Conservation (phyloP, 1,140 invertebrate species). For the Archivesica marissinica region DNA sequence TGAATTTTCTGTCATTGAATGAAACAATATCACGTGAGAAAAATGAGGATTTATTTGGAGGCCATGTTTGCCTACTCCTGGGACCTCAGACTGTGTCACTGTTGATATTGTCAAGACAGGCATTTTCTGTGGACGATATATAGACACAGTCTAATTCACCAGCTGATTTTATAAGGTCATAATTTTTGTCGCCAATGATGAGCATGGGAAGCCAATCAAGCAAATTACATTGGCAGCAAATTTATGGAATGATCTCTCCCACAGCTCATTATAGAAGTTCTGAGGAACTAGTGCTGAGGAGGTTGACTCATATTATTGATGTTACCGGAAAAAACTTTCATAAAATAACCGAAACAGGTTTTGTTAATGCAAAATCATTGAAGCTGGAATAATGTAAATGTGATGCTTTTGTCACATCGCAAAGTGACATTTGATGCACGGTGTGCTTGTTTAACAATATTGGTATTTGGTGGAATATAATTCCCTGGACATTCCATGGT, state of each 20-base stretch:
- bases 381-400: too few species aligned
- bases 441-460: background rate
- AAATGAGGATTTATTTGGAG: constrained; percentile 34
- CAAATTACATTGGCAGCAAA: background rate
- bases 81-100: constrained; percentile 19
- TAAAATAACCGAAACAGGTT: too few species aligned
- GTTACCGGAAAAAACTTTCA: too few species aligned
- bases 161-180: constrained; percentile 4
- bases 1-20: constrained; percentile 12
- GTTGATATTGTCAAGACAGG: background rate
- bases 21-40: background rate
- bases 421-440: too few species aligned
- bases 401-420: too few species aligned
- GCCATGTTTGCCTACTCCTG: constrained; percentile 23
- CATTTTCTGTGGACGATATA: constrained; percentile 4
- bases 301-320: too few species aligned
- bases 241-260: background rate
- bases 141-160: constrained; percentile 36
- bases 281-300: background rate
- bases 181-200: background rate
- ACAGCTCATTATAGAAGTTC: background rate
- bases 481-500: background rate
- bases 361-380: too few species aligned
- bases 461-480: background rate
- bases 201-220: background rate